Evolutionary conservation across 2,888 invertebrate genomes (phyloP), one percentile per base, ranked within the genome.

Genomic region (Agrochola macilenta): DNA sequence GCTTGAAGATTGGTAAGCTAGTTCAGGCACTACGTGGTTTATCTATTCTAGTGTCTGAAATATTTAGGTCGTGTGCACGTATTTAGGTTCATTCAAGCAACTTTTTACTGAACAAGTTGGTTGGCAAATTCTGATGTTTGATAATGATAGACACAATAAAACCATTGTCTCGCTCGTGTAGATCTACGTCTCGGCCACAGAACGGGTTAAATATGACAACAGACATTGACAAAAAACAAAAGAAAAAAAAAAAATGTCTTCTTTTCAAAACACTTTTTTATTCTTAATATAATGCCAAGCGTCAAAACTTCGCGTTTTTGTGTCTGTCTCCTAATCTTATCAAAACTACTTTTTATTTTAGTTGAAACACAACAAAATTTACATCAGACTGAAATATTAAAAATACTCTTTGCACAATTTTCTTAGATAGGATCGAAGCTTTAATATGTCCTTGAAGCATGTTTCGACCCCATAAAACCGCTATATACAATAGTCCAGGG

Each of bases 381-480:
- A 79, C 68, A 68, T 52, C 23, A 68, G n/a, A 76, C 46, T 43
- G 39, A 63, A 26, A 82, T 54, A 70, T 46, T 52, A 30, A 77
- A 61, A 39, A 60, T 66, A 58, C 46, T 71, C 46, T 74, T 43
- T 72, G 49, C 39, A 72, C 61, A 84, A 52, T 80, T 68, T 81
- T 85, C 65, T 63, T 3, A 66, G 83, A 85, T 82, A 78, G 35
- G 66, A 73, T 70, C 61, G 8, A 69, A 57, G 58, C 46, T 82
- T 73, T 79, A 76, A 69, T 69, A 76, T 73, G 77, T 78, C 74
- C 65, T 76, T 87, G 79, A 84, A 74, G 82, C 76, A 74, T 81
- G 86, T 76, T 73, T 83, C 70, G 54, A 54, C 30, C 63, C 74
- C 72, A 86, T 87, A 86, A 87, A 87, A 86, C 57, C 35, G 65